phyloP scores from a whole-genome alignment of 1,140 invertebrate genomes.

The Limonius californicus region DNA sequence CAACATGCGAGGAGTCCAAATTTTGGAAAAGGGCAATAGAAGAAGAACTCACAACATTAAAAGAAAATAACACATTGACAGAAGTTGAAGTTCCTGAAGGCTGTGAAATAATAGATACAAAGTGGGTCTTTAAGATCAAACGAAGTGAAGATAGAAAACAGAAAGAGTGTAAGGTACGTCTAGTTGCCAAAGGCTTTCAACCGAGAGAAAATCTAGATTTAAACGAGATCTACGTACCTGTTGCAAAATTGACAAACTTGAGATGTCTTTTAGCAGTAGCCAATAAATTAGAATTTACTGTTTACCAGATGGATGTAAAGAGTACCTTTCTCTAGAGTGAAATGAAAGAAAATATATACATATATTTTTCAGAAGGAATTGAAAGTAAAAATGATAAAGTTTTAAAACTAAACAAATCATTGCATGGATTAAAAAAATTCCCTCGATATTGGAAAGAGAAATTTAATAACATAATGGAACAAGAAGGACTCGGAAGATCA shows the following conservation, averaged over 20 bases:
- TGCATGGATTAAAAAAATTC: slow-evolving; percentile 28
- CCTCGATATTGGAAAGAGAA: slow-evolving; percentile 25
- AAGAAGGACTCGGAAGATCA: slow-evolving; percentile 13
- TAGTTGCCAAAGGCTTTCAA: slow-evolving; percentile 10
- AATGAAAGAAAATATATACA: slow-evolving; percentile 35
- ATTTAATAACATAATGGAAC: slow-evolving; percentile 26
- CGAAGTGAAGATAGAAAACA: slow-evolving; percentile 21
- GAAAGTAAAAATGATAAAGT: slow-evolving; percentile 31
- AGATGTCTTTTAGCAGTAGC: slow-evolving; percentile 1
- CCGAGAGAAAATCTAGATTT: neutral
- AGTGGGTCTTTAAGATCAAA: slow-evolving; percentile 43
- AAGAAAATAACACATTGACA: slow-evolving; percentile 33
- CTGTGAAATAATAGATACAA: slow-evolving; percentile 26
- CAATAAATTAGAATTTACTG: neutral
- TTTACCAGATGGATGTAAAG: slow-evolving; percentile 11
- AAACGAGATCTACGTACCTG: neutral
- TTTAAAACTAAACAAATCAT: slow-evolving; percentile 13
- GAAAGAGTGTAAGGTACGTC: neutral
- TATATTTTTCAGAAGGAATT: neutral
- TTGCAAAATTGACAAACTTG: neutral
- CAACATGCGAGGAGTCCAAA: slow-evolving; percentile 23
- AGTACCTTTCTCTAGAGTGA: slow-evolving; percentile 46
- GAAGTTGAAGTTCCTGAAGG: slow-evolving; percentile 15
- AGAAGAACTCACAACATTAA: slow-evolving; percentile 20
- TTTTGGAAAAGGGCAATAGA: slow-evolving; percentile 21